Evolutionary conservation across 2,888 invertebrate species (phyloP).

Genomic region (Megamerina dolium): DNA sequence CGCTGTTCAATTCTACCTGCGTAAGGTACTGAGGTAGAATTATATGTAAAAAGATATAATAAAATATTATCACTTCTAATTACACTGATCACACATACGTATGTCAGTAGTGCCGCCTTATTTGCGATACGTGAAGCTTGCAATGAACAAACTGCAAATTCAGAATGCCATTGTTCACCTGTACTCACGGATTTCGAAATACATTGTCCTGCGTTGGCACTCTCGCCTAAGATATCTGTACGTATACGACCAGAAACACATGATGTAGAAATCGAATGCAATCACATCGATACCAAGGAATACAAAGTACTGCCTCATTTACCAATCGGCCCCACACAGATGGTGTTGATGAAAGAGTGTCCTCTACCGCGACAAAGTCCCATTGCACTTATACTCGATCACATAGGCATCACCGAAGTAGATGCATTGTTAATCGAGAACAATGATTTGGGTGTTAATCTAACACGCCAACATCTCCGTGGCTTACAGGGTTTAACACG

Average conservation of each 20-base stretch:
- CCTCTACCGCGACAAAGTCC: constrained; percentile 48
- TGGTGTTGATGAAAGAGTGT: constrained; percentile 43
- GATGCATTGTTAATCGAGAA: constrained; percentile 54
- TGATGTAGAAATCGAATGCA: constrained; percentile 45
- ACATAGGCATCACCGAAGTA: constrained; percentile 38
- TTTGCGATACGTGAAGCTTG: constrained; percentile 39
- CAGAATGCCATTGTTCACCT: constrained; percentile 39
- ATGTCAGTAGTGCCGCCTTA: too few relatives aligned
- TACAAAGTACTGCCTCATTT: constrained; percentile 39
- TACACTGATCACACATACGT: too few relatives aligned
- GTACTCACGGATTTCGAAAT: constrained; percentile 41
- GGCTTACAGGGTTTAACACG: constrained; percentile 55
- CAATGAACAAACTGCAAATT: constrained; percentile 30
- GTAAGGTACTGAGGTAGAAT: too few relatives aligned
- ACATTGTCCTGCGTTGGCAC: constrained; percentile 35
- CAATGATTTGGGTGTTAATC: constrained; percentile 51
- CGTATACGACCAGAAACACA: constrained; percentile 35
- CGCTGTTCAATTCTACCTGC: too few relatives aligned
- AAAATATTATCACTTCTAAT: too few relatives aligned
- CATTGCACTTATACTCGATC: constrained; percentile 45
- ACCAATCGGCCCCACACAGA: constrained; percentile 36
- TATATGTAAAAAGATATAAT: too few relatives aligned
- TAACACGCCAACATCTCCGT: constrained; percentile 56
- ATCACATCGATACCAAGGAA: constrained; percentile 34
- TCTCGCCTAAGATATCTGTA: constrained; percentile 35